Percentiles rank a stretch among this genome's conserved stretches.
These are phyloP conservation scores for Clarias batrachus DNA, from an alignment of 2,113 vertebrate species.

Conservation along the genomic window DNA sequence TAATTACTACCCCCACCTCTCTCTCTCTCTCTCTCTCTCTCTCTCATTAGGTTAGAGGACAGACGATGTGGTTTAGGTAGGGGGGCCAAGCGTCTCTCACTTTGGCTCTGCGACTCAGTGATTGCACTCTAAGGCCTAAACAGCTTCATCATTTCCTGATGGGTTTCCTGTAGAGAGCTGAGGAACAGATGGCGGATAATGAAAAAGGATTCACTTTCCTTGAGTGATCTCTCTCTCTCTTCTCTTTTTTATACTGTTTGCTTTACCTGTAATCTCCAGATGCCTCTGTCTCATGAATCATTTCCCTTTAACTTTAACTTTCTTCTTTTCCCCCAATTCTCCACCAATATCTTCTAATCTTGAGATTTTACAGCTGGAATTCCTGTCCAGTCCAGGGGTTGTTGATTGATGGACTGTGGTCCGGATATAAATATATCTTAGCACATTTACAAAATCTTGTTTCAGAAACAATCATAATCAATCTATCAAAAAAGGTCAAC, in stretches of 20 bases:
- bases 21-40: background rate
- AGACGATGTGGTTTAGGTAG: constrained; percentile 35
- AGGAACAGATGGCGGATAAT: constrained; percentile 65
- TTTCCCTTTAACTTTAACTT: constrained; percentile 15
- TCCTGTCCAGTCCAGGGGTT: background rate
- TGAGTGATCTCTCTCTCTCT: constrained; percentile 32
- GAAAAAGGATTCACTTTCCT: constrained; percentile 46
- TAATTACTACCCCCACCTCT: constrained; percentile 24
- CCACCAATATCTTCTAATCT: background rate
- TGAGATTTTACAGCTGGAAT: background rate
- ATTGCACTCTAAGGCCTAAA: constrained; percentile 55
- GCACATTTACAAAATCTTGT: background rate
- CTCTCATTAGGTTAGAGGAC: constrained; percentile 42
- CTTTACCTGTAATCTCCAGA: constrained; percentile 40
- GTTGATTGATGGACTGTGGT: background rate
- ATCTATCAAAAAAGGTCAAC: background rate
- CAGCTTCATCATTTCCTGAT: constrained; percentile 62
- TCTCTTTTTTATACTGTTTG: background rate
- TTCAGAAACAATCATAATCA: background rate
- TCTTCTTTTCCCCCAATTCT: background rate
- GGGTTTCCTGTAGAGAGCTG: constrained; percentile 52
- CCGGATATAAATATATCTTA: background rate
- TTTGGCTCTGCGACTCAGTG: constrained; percentile 28
- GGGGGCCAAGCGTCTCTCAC: constrained; percentile 35
- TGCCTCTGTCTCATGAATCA: constrained; percentile 17